These are phyloP conservation scores for Aspidiotus rigidus DNA, from an alignment of 2,888 invertebrate genomes.

Conservation along the genomic window DNA sequence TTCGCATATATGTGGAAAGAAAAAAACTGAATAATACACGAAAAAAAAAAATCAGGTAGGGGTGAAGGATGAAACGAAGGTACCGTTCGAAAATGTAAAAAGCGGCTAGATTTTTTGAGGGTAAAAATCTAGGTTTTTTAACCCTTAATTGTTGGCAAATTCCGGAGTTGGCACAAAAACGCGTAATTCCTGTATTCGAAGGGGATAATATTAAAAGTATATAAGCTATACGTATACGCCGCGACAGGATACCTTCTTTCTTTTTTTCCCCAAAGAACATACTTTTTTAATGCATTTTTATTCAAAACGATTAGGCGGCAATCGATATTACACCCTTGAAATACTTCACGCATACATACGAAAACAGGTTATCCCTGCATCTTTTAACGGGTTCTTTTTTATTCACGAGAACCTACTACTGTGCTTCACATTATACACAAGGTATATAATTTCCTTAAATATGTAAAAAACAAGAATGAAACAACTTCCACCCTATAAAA, in stretches of 20 bases:
- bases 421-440: no score
- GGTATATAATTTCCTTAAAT: no score
- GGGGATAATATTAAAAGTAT: background rate
- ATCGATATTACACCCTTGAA: slow-evolving; percentile 21
- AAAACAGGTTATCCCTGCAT: background rate
- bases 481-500: no score
- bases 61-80: background rate
- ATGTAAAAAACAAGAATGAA: no score
- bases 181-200: background rate
- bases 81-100: slow-evolving; percentile 5
- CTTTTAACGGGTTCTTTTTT: slow-evolving; percentile 4
- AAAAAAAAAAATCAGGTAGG: slow-evolving; percentile 22
- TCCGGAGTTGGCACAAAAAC: slow-evolving; percentile 16
- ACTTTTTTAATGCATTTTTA: slow-evolving; percentile 6
- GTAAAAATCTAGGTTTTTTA: slow-evolving; percentile 29
- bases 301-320: slow-evolving; percentile 27
- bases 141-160: slow-evolving; percentile 33
- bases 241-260: slow-evolving; percentile 23
- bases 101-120: slow-evolving; percentile 15
- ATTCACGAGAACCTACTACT: no score
- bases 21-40: slow-evolving; percentile 1
- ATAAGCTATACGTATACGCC: slow-evolving; percentile 17
- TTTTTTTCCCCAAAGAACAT: slow-evolving; percentile 12
- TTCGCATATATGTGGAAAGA: background rate
- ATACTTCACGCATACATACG: background rate